Conservation (phyloP, 2,113 vertebrate genomes). For the Proteles cristata region DNA sequence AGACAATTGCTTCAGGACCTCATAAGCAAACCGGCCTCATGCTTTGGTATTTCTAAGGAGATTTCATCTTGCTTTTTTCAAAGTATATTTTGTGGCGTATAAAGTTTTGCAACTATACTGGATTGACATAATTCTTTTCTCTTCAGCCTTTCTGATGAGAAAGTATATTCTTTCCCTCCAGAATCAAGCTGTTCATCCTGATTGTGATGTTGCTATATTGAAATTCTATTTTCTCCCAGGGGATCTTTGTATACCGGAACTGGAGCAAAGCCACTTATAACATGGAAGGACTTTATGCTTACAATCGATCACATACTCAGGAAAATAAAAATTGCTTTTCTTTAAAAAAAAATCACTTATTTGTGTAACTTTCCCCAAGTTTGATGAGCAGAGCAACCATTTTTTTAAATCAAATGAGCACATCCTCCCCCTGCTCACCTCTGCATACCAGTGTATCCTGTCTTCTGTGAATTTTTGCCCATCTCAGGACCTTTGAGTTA, state of each 20-base stretch:
- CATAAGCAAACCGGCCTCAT: background rate
- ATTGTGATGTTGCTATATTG: background rate
- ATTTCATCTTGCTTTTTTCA: constrained; percentile 29
- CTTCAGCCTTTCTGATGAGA: background rate
- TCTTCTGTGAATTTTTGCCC: background rate
- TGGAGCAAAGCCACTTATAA: background rate
- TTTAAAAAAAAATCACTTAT: background rate
- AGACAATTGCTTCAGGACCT: background rate
- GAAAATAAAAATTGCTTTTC: background rate
- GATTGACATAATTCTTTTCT: background rate
- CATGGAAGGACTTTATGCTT: background rate
- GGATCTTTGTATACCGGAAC: background rate
- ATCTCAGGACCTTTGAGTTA: background rate
- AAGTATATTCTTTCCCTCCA: background rate
- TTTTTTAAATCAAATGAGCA: background rate
- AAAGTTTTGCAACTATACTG: background rate
- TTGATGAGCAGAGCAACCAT: background rate
- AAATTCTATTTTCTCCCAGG: background rate
- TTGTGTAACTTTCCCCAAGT: constrained; percentile 19
- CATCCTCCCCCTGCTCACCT: fast-evolving
- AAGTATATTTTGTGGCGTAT: background rate
- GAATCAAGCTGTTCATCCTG: background rate
- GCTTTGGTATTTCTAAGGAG: background rate
- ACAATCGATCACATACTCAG: background rate
- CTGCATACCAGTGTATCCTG: fast-evolving